Evolutionary conservation across 2,888 invertebrate genomes (phyloP).

Genomic region (Watsonalla cultraria): DNA sequence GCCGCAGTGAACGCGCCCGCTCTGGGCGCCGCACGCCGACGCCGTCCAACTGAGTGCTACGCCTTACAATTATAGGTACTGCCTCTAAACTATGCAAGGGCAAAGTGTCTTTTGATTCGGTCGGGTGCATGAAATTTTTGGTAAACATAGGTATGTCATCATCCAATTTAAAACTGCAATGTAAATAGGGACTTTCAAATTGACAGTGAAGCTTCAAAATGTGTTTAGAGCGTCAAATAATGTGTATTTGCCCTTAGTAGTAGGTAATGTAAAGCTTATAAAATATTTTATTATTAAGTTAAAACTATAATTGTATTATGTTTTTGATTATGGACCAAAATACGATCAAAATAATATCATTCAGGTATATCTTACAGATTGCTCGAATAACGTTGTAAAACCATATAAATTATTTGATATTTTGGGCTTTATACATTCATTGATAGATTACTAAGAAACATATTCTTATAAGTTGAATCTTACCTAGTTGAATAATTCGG

Average conservation of each 20-base stretch:
- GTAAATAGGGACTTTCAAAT: conserved; percentile 34
- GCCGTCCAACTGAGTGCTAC: conserved; percentile 48
- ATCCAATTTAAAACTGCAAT: conserved; percentile 38
- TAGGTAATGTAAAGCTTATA: conserved; percentile 1
- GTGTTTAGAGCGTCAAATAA: conserved; percentile 15
- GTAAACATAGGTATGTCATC: conserved; percentile 26
- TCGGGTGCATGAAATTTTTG: conserved; percentile 39
- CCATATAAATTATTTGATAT: too few species aligned
- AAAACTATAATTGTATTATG: background rate
- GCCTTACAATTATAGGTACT: conserved; percentile 44
- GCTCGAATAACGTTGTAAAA: too few species aligned
- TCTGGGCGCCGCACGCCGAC: conserved; percentile 27
- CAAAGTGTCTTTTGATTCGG: conserved; percentile 46
- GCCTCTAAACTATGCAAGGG: conserved; percentile 40
- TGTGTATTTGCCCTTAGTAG: conserved; percentile 21
- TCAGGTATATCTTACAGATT: too few species aligned
- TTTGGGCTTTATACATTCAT: too few species aligned
- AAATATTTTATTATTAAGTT: background rate
- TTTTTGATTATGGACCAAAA: background rate
- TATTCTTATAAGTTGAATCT: too few species aligned
- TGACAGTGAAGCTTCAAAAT: conserved; percentile 4
- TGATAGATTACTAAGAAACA: too few species aligned
- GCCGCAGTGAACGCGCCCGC: conserved; percentile 46
- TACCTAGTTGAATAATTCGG: too few species aligned
- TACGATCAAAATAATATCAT: too few species aligned